Evolutionary conservation across 2,797 vertebrate species (phyloP).

Genomic region (Calcarius lapponicus): DNA sequence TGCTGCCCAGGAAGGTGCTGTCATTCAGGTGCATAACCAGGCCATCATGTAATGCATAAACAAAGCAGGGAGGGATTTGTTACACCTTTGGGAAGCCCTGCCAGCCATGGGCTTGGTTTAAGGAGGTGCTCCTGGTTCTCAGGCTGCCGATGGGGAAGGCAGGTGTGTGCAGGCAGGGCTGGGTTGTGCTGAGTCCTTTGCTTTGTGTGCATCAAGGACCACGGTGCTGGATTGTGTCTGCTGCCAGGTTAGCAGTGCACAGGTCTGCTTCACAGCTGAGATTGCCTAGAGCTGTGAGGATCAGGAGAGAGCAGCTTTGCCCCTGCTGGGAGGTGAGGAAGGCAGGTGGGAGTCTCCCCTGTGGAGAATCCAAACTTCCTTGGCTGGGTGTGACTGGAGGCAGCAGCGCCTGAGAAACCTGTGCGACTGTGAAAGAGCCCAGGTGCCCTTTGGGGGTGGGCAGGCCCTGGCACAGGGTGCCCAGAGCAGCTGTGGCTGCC

Average conservation of each 20-base stretch:
- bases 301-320: neutral
- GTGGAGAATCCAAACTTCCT: neutral
- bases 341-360: neutral
- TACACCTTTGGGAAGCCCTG: constrained; percentile 23
- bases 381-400: neutral
- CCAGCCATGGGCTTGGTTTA: constrained; percentile 29
- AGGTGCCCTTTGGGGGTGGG: neutral
- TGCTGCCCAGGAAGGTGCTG: constrained; percentile 12
- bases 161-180: neutral
- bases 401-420: neutral
- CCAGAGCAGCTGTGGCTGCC: neutral
- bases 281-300: neutral
- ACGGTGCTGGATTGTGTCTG: accelerated
- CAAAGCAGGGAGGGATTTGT: constrained; percentile 47
- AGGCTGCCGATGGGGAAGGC: neutral
- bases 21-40: neutral
- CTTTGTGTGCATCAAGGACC: neutral
- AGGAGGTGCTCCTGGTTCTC: neutral
- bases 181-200: neutral
- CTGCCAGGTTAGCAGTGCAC: accelerated
- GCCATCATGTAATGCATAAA: neutral
- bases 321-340: neutral
- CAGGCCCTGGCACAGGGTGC: neutral
- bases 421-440: neutral
- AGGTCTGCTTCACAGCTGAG: neutral